Evolutionary conservation across 2,113 vertebrate genomes (phyloP).

Genomic region (Natator depressus): DNA sequence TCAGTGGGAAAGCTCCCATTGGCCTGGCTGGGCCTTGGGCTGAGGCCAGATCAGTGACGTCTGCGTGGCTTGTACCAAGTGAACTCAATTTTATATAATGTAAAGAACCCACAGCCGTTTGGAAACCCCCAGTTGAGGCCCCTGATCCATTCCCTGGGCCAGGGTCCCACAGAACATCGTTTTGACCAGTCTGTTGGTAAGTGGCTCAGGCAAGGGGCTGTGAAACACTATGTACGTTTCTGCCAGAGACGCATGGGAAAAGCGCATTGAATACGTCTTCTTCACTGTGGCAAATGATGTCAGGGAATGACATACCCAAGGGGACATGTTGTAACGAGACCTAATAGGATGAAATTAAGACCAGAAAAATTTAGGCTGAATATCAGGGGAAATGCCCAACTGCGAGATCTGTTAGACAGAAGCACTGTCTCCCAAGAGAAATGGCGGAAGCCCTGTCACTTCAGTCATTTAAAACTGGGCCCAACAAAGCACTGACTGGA

Average conservation of each 20-base stretch:
- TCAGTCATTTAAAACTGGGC: neutral
- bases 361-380: slow-evolving; percentile 39
- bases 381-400: slow-evolving; percentile 2
- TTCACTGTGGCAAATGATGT: neutral
- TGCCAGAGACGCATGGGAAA: neutral
- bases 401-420: neutral
- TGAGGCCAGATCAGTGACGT: neutral
- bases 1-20: neutral
- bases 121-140: neutral
- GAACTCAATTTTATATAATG: neutral
- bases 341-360: slow-evolving; percentile 29
- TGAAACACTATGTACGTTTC: neutral
- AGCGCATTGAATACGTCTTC: neutral
- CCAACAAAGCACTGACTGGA: neutral
- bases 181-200: neutral
- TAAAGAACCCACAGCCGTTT: neutral
- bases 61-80: neutral
- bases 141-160: neutral
- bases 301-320: neutral
- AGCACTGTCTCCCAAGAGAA: neutral
- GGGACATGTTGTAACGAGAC: slow-evolving; percentile 32
- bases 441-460: neutral
- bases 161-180: neutral
- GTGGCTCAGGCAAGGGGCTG: neutral
- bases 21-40: neutral